Percentiles rank a stretch among this genome's conserved stretches.
These are phyloP conservation scores for Hirundo rustica DNA, from an alignment of 2,797 vertebrate species.

Conservation along the genomic window DNA sequence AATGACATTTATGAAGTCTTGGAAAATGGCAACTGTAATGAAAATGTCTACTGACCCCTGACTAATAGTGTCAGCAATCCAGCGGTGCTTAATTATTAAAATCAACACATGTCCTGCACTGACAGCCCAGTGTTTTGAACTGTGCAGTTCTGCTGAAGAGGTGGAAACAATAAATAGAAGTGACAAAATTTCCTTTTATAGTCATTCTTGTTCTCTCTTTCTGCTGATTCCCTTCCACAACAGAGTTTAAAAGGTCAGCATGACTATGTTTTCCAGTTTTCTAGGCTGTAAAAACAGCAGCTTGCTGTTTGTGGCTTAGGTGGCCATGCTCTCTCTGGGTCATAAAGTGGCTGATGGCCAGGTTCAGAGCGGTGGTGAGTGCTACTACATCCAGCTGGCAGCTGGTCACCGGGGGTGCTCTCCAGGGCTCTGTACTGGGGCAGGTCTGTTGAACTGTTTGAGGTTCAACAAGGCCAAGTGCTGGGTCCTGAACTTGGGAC, in stretches of 20 bases:
- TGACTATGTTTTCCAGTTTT: background rate
- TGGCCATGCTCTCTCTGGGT: background rate
- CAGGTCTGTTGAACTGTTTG: background rate
- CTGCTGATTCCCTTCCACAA: background rate
- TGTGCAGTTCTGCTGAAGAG: background rate
- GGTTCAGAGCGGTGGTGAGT: background rate
- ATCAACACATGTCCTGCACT: conserved; percentile 9
- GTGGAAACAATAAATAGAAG: background rate
- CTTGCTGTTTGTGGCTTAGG: background rate
- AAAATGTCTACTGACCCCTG: conserved; percentile 45
- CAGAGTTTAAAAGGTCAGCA: background rate
- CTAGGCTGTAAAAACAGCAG: background rate
- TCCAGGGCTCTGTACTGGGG: background rate
- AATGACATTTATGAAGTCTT: conserved; percentile 15
- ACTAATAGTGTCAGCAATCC: conserved; percentile 39
- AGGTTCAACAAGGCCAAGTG: background rate
- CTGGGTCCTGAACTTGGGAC: background rate
- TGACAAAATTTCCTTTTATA: background rate
- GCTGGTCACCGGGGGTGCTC: background rate
- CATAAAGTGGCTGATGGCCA: background rate
- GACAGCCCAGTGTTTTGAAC: background rate
- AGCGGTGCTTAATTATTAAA: conserved; percentile 54
- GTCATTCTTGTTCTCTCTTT: background rate
- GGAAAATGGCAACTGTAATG: conserved; percentile 50
- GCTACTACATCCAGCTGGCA: background rate